Conservation (phyloP, 2,888 invertebrate species). For the Dicycla oo region DNA sequence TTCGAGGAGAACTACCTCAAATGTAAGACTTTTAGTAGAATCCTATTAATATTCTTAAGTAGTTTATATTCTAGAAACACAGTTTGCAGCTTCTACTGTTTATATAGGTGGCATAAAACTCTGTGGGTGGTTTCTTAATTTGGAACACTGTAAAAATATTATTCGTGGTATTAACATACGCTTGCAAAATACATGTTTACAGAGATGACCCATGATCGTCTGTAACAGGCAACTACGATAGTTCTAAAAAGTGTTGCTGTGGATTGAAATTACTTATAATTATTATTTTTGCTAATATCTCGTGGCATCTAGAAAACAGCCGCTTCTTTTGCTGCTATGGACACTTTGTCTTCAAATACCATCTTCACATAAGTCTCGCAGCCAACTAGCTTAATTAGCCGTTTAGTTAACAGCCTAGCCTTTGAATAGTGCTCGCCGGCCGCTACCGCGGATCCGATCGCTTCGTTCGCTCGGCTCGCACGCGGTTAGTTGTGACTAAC, state of each 20-base stretch:
- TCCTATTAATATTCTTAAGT: not conserved
- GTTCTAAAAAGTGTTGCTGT: not conserved
- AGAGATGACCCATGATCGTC: slow-evolving; percentile 7
- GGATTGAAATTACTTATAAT: not conserved
- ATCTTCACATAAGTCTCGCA: not conserved
- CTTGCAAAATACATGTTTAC: not conserved
- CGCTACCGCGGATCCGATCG: no score
- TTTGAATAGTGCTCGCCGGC: no score
- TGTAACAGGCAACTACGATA: not conserved
- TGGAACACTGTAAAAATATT: slow-evolving; percentile 7
- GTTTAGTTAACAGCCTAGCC: no score
- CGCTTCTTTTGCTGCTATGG: not conserved
- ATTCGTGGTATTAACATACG: not conserved
- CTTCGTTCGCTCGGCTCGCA: no score
- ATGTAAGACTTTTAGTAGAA: slow-evolving; percentile 89
- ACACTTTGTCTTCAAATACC: not conserved
- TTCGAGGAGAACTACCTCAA: slow-evolving; percentile 98
- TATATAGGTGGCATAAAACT: slow-evolving; percentile 4
- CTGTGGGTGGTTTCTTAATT: slow-evolving; percentile 36
- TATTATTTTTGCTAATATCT: not conserved
- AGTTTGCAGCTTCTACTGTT: not conserved
- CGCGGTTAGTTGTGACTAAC: no score
- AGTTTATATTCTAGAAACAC: not conserved
- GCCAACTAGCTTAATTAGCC: no score
- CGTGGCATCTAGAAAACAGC: no score